phyloP scores from a whole-genome alignment of 2,797 vertebrate genomes.

The Gadopsis marmoratus region DNA sequence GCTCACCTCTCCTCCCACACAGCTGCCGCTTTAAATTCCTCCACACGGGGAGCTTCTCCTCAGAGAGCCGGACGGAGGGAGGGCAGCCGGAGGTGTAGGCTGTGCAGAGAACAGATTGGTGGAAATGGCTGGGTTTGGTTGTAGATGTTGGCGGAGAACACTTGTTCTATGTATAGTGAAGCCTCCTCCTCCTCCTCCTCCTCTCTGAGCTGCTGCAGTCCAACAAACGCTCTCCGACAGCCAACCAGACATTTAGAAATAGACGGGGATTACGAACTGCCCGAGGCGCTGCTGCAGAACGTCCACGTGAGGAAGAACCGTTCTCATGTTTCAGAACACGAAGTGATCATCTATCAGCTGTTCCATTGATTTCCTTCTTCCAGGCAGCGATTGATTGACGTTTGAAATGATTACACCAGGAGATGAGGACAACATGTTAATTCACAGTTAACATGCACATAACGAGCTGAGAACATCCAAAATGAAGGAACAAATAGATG shows the following conservation, averaged over 20 bases:
- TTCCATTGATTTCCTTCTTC: no score
- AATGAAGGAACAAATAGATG: no score
- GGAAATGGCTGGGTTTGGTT: constrained; percentile 27
- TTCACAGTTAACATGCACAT: no score
- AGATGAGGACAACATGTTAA: no score
- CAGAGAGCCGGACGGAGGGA: neutral
- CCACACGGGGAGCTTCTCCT: constrained; percentile 5
- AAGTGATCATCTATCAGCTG: no score
- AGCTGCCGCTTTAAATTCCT: constrained; percentile 54
- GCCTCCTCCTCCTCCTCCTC: constrained; percentile 17
- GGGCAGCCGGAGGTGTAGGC: constrained; percentile 32
- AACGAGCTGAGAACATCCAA: no score
- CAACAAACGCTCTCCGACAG: constrained; percentile 9
- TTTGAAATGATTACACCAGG: no score
- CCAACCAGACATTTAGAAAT: constrained; percentile 30
- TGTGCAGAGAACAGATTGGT: constrained; percentile 29
- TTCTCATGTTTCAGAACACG: no score
- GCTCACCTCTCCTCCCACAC: constrained; percentile 63
- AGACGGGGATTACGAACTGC: neutral
- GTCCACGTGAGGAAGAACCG: no score
- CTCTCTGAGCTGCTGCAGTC: constrained; percentile 9
- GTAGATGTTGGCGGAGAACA: constrained; percentile 34
- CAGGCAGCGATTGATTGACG: no score
- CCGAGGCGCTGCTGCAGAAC: neutral
- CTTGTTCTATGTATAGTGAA: constrained; percentile 44